Evolutionary conservation across 2,797 vertebrate genomes (phyloP).

Genomic region (Hozukius guyotensis): DNA sequence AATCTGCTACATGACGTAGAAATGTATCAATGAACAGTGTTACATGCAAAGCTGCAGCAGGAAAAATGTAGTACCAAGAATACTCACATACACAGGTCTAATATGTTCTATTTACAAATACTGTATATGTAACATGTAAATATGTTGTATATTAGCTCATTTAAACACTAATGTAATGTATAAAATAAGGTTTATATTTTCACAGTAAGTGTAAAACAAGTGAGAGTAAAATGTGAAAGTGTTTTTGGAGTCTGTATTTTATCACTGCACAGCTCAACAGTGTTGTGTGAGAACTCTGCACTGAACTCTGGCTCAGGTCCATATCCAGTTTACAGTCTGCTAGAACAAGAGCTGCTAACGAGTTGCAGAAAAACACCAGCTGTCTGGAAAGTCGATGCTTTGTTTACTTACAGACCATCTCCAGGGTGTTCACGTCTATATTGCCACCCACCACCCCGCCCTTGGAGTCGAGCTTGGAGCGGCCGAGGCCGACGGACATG

Average conservation of each 20-base stretch:
- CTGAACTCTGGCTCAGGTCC: conserved; percentile 24
- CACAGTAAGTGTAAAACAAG: not conserved
- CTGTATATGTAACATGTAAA: not conserved
- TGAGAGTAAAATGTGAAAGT: not conserved
- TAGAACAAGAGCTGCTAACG: conserved; percentile 30
- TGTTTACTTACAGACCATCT: conserved; percentile 98
- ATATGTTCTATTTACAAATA: not conserved
- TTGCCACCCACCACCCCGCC: conserved; percentile 98
- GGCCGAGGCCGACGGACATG: conserved; percentile 97
- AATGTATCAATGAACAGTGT: not conserved
- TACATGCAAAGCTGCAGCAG: not conserved
- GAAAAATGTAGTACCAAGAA: not conserved
- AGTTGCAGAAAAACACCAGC: conserved; percentile 33
- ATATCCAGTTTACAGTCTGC: conserved; percentile 1
- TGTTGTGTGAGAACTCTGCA: conserved; percentile 2
- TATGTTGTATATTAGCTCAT: not conserved
- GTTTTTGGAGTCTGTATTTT: not conserved
- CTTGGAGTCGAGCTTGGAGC: conserved; percentile 97
- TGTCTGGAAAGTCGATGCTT: conserved; percentile 4
- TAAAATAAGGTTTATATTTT: not conserved
- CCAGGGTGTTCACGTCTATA: conserved; percentile 97
- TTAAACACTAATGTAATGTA: not conserved
- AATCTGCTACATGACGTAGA: not conserved
- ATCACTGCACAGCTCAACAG: not conserved
- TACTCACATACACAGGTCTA: not conserved